These are phyloP conservation scores for Varanus komodoensis DNA, from an alignment of 2,113 vertebrate genomes.

Conservation along the genomic window DNA sequence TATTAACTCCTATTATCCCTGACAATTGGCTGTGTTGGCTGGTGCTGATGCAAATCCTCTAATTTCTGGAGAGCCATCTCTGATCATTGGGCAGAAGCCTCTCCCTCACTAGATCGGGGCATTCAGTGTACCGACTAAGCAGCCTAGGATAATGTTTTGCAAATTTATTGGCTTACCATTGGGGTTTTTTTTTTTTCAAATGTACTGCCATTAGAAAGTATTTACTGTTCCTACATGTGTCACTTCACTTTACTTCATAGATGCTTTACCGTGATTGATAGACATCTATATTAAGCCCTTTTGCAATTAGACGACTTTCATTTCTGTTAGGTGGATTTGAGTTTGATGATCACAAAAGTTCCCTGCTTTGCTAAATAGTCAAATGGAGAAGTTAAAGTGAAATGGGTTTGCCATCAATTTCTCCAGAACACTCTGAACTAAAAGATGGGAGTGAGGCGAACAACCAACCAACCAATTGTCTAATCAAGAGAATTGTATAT, in stretches of 20 bases:
- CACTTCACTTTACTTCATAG: constrained; percentile 46
- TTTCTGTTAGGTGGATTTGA: constrained; percentile 45
- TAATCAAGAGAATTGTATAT: constrained; percentile 78
- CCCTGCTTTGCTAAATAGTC: constrained; percentile 35
- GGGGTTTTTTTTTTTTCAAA: constrained; percentile 56
- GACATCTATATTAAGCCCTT: constrained; percentile 50
- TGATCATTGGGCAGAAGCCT: background rate
- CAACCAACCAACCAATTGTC: constrained; percentile 59
- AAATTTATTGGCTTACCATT: constrained; percentile 38
- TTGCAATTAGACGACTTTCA: constrained; percentile 42
- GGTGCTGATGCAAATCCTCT: too few relatives aligned
- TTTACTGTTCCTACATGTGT: constrained; percentile 59
- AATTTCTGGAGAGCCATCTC: background rate
- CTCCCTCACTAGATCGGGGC: too few relatives aligned
- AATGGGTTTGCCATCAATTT: constrained; percentile 71
- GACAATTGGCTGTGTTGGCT: background rate
- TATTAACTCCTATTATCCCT: too few relatives aligned
- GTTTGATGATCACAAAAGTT: constrained; percentile 60
- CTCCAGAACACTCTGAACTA: constrained; percentile 60
- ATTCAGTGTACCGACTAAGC: too few relatives aligned
- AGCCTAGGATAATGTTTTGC: too few relatives aligned
- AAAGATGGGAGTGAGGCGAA: background rate
- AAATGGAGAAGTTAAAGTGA: constrained; percentile 71
- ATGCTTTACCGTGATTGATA: constrained; percentile 53
- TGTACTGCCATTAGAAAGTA: constrained; percentile 48